Evolutionary conservation across 2,888 invertebrate species (phyloP).

Genomic region (Dromius quadrimaculatus): DNA sequence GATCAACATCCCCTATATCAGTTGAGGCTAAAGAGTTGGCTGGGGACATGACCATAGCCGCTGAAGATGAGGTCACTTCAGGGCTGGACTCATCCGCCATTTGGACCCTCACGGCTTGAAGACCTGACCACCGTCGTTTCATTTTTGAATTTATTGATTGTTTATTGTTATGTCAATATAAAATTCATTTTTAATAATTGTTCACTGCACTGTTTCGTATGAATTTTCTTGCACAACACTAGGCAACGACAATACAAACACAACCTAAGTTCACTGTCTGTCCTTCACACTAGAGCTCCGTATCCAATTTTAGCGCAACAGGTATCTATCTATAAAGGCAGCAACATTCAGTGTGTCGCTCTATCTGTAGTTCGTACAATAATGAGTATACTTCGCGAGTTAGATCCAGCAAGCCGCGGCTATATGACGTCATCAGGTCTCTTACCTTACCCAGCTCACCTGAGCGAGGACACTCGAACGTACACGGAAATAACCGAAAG

Average conservation of each 20-base stretch:
- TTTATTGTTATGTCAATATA: too few species aligned
- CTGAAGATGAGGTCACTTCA: slow-evolving; percentile 82
- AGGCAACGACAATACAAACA: too few species aligned
- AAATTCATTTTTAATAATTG: too few species aligned
- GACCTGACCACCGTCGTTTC: slow-evolving; percentile 80
- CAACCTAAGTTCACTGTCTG: too few species aligned
- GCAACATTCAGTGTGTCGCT: neutral
- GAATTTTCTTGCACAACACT: too few species aligned
- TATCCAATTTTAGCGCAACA: too few species aligned
- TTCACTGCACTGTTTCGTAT: too few species aligned
- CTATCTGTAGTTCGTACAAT: neutral
- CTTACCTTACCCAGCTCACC: neutral
- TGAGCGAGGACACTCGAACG: neutral
- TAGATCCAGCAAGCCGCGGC: neutral
- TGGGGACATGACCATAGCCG: slow-evolving; percentile 77
- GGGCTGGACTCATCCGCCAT: slow-evolving; percentile 80
- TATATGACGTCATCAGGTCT: slow-evolving; percentile 9
- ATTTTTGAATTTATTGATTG: too few species aligned
- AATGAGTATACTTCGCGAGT: neutral
- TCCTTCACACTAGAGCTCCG: too few species aligned
- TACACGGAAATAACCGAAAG: neutral
- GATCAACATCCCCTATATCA: slow-evolving; percentile 81
- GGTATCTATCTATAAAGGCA: too few species aligned
- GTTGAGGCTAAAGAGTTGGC: slow-evolving; percentile 81
- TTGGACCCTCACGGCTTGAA: slow-evolving; percentile 77